Conservation (phyloP, 1,140 invertebrate species). For the Drosophila persimilis region DNA sequence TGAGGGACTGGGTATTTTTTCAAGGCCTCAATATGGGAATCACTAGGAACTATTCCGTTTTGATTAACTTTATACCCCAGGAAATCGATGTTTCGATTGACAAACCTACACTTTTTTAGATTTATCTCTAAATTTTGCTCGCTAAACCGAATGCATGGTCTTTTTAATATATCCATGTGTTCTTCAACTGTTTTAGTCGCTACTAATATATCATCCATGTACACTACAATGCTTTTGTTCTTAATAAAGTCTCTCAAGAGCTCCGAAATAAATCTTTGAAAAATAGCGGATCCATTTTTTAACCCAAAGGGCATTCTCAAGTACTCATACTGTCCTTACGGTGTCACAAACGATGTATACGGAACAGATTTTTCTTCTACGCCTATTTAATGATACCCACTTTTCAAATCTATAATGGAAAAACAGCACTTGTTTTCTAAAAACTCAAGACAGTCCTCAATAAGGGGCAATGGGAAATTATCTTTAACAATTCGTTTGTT, state of each 20-base stretch:
- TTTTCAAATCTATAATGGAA: neutral
- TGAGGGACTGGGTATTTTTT: no score
- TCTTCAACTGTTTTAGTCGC: no score
- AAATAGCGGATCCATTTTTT: conserved; percentile 1
- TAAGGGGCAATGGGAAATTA: conserved; percentile 13
- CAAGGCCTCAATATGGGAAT: no score
- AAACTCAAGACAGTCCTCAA: conserved; percentile 1
- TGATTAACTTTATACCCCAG: no score
- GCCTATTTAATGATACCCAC: no score
- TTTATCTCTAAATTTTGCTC: neutral
- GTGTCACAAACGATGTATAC: neutral
- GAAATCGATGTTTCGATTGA: no score
- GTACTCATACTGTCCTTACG: conserved; percentile 8
- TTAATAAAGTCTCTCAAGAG: conserved; percentile 7
- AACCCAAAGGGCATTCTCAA: conserved; percentile 11
- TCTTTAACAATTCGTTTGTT: conserved; percentile 7
- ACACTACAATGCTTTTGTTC: neutral
- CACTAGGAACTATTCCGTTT: neutral
- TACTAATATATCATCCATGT: conserved; percentile 5
- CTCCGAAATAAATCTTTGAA: neutral
- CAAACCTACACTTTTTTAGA: neutral
- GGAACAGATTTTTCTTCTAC: neutral
- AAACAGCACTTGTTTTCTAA: conserved; percentile 7
- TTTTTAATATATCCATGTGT: no score
- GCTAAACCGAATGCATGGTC: no score